Base-by-base conservation (phyloP, 2,797 vertebrate genomes). In the Macrochelys suwanniensis region DNA sequence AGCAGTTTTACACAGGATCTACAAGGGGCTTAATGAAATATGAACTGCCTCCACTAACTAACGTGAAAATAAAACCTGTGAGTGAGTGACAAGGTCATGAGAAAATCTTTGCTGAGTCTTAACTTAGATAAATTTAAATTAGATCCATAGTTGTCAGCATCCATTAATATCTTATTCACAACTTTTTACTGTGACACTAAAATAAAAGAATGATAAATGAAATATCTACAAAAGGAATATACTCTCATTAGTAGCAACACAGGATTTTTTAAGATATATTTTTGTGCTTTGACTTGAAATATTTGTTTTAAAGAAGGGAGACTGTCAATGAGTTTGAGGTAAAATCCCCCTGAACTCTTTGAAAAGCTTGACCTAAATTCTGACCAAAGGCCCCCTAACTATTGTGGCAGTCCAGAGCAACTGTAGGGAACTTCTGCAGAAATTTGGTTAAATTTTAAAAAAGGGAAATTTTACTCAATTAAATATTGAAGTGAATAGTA, bases 51-150 rank as follows among this genome's bases (percentile, higher is more conserved):
- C 37, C n/a, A 0, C 54, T 87, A 88, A 49, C 71, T 84, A 54
- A 96, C 94, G 42, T 47, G 37, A 95, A 93, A 86, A 88, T 71
- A 15, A 92, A 93, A 87, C 76, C 79, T 84, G 16, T 26, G 19
- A 74, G 65, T 92, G 77, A 92, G 25, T 81, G 91, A 81, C 91
- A 65, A 76, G 28, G 77, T 89, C 90, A 11, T 33, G 54, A 92
- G 11, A 37, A 26, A 65, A 94, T 87, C 28, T 79, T 94, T 79
- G 37, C 23, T 79, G 78, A 11, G 11, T 82, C 6, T 0, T 87
- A 84, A 49, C 47, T 68, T 31, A 71, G 61, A 83, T 91, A 88
- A 82, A 82, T 80, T 83, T 83, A 84, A 89, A 85, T 85, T 88
- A 77, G 50, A 84, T 61, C n/a, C 77, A 37, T 56, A 82, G 50